Base-by-base conservation (phyloP, 2,888 invertebrate species). In the Trichogramma evanescens region DNA sequence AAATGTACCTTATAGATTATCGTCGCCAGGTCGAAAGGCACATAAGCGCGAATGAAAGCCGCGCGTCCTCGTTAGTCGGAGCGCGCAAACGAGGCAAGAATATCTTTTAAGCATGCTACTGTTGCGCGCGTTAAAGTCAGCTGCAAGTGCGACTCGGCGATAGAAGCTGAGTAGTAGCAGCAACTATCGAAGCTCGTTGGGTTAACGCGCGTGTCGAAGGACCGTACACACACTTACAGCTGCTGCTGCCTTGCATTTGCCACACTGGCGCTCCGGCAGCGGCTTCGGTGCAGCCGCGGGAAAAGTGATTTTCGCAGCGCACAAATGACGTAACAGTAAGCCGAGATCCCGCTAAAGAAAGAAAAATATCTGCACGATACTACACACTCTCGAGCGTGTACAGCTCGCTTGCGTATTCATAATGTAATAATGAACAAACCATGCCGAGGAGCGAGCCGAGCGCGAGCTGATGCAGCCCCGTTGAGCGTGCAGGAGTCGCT, bases 271-370 rank as follows among this genome's bases (percentile, higher is more conserved):
- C 26, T 26, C 26, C 26, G 26, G 26, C 26, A 26, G 26, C 26
- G 26, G 26, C 26, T 26, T 26, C 26, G 2, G 26, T 26, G 26
- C 26, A 26, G 26, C 7, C 46, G 40, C 9, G 56, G 54, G 42
- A 64, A 61, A 59, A 59, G 63, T 59, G 62, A 56, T 59, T 62
- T 58, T 63, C 54, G 57, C 54, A 55, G 61, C 50, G 61, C 51
- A 59, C 57, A 55, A 64, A 62, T 59, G 61, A 54, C 61, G 62
- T 64, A 64, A 62, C 64, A 64, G 64, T 62, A 64, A 62, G 38
- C 46, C 2, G 49, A 46, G 40, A 55, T 59, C 51, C 59, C 61
- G 62, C 61, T 59, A 59, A 50, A 48, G 6, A 43, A 26, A 26
- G 13, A 48, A 48, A 48, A 41, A 6, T 54, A 56, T 58, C 50